Percentiles rank a stretch among this genome's conserved stretches.
These are phyloP conservation scores for Nudaria mundana DNA, from an alignment of 2,888 invertebrate genomes.

Conservation along the genomic window DNA sequence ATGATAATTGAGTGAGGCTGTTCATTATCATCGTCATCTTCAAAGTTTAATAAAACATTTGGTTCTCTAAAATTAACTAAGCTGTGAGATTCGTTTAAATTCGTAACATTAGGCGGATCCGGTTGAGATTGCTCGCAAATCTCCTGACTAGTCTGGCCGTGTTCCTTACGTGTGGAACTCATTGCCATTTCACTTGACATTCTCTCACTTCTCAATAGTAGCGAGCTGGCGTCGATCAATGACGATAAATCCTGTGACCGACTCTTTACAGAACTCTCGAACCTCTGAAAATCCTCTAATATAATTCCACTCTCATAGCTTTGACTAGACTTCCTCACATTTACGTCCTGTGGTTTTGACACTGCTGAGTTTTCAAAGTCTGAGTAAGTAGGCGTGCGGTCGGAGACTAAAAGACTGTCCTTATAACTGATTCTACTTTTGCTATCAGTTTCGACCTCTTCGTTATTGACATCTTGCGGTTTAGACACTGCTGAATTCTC, in stretches of 20 bases:
- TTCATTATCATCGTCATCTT: constrained; percentile 64
- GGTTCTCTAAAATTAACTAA: constrained; percentile 47
- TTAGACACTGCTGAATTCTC: constrained; percentile 53
- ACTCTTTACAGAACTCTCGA: constrained; percentile 52
- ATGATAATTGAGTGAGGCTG: constrained; percentile 74
- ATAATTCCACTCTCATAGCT: constrained; percentile 50
- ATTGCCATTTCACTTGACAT: constrained; percentile 46
- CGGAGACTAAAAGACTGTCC: constrained; percentile 37
- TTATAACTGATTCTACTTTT: constrained; percentile 45
- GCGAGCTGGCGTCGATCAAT: constrained; percentile 54
- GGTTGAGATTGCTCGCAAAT: constrained; percentile 43
- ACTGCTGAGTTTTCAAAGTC: constrained; percentile 60
- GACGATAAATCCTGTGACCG: constrained; percentile 65
- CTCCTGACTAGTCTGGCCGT: constrained; percentile 38
- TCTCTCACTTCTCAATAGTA: constrained; percentile 55
- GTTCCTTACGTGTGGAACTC: constrained; percentile 28
- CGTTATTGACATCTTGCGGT: constrained; percentile 55
- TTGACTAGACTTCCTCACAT: constrained; percentile 49
- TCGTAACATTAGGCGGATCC: constrained; percentile 54
- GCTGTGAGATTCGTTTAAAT: constrained; percentile 66
- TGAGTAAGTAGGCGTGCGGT: constrained; percentile 52
- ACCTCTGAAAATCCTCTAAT: constrained; percentile 58
- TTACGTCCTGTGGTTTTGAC: constrained; percentile 54
- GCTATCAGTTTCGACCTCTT: constrained; percentile 50
- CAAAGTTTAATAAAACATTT: constrained; percentile 55